Evolutionary conservation across 2,113 vertebrate genomes (phyloP), one percentile per base, ranked within the genome.

Genomic region (Periophthalmus modestus): DNA sequence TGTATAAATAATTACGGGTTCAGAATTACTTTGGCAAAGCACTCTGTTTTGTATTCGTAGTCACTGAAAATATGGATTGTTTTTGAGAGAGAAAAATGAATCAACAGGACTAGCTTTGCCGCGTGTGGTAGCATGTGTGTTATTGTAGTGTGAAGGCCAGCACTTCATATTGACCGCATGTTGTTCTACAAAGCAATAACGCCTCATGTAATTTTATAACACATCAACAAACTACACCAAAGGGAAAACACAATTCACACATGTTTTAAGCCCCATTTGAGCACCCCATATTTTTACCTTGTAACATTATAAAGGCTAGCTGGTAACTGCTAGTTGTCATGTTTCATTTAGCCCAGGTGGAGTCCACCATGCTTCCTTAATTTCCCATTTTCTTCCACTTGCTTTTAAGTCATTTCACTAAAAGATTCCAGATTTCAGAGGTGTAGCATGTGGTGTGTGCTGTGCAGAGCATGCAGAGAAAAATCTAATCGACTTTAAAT

Each of bases 321-420:
- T 69, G 14, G 78, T 68, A 80, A 76, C 78, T 50, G 48, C 66
- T 19, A 47, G 66, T 83, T 87, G 68, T 82, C 77, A 85, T 71
- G 54, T 85, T 84, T 85, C 71, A 82, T 88, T 81, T 72, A 63
- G 75, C 71, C 63, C 33, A 71, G 59, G 58, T n/a, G 66, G 66
- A 36, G 61, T 52, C 13, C 59, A 34, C 6, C 66, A 73, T 73
- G 21, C 69, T 77, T 50, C 59, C 47, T 61, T 63, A 52, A 66
- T 81, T 82, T 78, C 34, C 33, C 67, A 68, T 68, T 57, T 43
- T 69, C 71, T 50, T 24, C 73, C 9, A 1, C 43, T 47, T 78
- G 61, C 63, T 65, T 70, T 24, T 78, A 43, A 71, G 72, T 77
- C n/a, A 73, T 85, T 85, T 75, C 66, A 24, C 62, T 81, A 63